Conservation (phyloP, 2,113 vertebrate genomes). For the Camelus bactrianus region DNA sequence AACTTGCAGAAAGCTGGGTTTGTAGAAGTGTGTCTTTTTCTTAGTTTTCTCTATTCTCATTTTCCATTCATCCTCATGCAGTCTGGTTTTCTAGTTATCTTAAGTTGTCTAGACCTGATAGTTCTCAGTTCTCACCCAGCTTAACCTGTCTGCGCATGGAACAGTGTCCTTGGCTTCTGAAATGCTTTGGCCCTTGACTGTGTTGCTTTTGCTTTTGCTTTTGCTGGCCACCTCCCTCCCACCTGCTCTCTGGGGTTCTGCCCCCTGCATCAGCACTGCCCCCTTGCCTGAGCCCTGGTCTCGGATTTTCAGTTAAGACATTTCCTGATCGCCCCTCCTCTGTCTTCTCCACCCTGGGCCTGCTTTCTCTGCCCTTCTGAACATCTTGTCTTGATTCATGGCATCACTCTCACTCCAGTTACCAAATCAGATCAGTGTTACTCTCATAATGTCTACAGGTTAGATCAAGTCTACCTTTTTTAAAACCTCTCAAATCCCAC, state of each 20-base stretch:
- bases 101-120: background rate
- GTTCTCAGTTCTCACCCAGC: background rate
- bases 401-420: background rate
- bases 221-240: background rate
- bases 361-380: background rate
- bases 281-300: background rate
- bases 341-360: background rate
- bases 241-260: background rate
- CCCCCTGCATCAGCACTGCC: background rate
- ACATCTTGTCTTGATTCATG: rapidly evolving
- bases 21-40: background rate
- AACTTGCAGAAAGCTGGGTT: background rate
- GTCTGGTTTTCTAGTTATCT: background rate
- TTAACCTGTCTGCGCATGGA: background rate
- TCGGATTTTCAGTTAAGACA: background rate
- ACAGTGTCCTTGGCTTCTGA: no score
- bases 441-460: no score
- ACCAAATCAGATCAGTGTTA: background rate
- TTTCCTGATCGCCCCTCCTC: background rate
- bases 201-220: background rate
- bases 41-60: background rate
- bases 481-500: background rate
- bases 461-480: no score
- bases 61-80: background rate
- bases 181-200: background rate